Evolutionary conservation across 2,797 vertebrate species (phyloP), one percentile per base, ranked within the genome.

Genomic region (Antrozous pallidus): DNA sequence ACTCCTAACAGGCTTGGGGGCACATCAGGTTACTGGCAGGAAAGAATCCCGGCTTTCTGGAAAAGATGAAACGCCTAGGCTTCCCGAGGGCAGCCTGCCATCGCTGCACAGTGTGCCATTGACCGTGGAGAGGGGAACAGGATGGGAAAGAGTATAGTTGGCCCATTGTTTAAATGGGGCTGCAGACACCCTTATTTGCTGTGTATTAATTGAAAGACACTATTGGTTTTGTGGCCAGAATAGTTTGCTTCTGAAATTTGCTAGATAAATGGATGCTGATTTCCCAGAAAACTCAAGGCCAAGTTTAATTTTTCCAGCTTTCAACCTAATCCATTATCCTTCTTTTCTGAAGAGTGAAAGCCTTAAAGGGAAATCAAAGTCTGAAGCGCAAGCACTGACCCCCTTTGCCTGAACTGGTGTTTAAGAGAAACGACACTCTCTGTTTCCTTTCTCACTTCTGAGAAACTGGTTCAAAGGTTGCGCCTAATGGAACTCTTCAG

Each of bases 301-400:
- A 94, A 84, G 71, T 88, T 94, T 95, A 96, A 96, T 33, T 94
- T 74, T 45, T 93, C 93, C 80, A 94, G 73, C 77, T 96, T 97
- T 77, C 80, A 58, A 81, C 90, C n/a, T 91, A 91, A 97, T 85
- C 3, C 24, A 95, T 94, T 94, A 90, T 81, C 85, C 80, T 92
- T 61, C 92, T 94, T 77, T 92, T 77, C 84, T 94, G 49, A 97
- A 94, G 74, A 96, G 33, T 77, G 91, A 96, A 95, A 95, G 83
- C 91, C 93, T 93, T 94, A 95, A 96, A 95, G 56, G 71, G 84
- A 96, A 97, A 96, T 79, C 93, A 96, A 98, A 97, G 4, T 1
- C 18, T 45, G 95, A 14, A 22, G 88, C 8, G 42, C 0, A 26
- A 97, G 94, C 95, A 92, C 74, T 70, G 49, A 94, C 94, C 83